Percentiles rank a stretch among this genome's conserved stretches.
These are phyloP conservation scores for Machimus rusticus DNA, from an alignment of 2,888 invertebrate species.

Conservation along the genomic window DNA sequence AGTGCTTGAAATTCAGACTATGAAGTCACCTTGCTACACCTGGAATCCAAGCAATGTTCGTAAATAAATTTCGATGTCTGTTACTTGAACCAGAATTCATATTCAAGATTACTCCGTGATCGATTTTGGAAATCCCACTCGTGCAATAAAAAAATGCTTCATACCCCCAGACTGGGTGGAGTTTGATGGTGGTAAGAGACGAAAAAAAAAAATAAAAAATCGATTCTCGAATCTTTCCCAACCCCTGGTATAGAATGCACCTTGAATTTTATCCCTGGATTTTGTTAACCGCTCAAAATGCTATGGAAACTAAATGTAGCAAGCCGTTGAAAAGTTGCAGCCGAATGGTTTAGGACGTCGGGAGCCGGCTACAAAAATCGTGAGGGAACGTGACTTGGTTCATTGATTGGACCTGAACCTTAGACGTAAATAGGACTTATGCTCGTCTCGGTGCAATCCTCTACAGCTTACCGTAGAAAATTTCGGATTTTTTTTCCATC, in stretches of 20 bases:
- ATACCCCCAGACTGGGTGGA: not conserved
- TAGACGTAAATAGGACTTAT: slow-evolving; percentile 17
- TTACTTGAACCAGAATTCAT: slow-evolving; percentile 15
- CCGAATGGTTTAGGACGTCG: not conserved
- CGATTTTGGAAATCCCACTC: slow-evolving; percentile 25
- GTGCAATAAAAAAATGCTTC: slow-evolving; percentile 23
- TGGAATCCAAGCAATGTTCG: not conserved
- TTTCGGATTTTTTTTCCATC: slow-evolving; percentile 37
- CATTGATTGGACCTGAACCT: slow-evolving; percentile 45
- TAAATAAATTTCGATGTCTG: slow-evolving; percentile 11
- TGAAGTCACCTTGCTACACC: slow-evolving; percentile 20
- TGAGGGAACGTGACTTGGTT: slow-evolving; percentile 44
- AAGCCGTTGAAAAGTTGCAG: slow-evolving; percentile 23
- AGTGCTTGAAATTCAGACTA: slow-evolving; percentile 16
- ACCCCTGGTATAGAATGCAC: not conserved
- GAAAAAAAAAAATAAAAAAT: too few species aligned
- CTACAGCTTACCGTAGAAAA: not conserved
- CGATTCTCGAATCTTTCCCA: not conserved
- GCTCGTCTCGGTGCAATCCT: slow-evolving; percentile 8
- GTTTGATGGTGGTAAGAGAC: not conserved
- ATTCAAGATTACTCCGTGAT: slow-evolving; percentile 13
- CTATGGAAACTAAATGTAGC: slow-evolving; percentile 33
- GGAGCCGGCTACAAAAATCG: slow-evolving; percentile 5
- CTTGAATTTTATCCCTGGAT: slow-evolving; percentile 17
- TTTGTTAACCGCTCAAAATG: slow-evolving; percentile 26